A percentile compares a stretch with the other conserved stretches of the same genome.
Evolutionary conservation across 2,797 vertebrate genomes (phyloP).

Genomic region (Mormyrus hasselquistii): DNA sequence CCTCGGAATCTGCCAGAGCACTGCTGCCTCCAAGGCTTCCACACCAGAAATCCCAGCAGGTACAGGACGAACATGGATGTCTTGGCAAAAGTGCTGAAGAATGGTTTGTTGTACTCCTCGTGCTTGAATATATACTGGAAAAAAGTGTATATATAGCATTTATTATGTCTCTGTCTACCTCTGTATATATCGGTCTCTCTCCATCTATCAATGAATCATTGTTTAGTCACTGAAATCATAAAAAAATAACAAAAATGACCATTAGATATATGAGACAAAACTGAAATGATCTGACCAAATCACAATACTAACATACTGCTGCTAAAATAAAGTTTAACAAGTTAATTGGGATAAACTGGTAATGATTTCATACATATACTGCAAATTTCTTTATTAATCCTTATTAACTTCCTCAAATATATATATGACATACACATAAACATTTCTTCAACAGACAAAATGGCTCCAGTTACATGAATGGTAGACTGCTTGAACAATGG

Average conservation of each 20-base stretch:
- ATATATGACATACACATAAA: background rate
- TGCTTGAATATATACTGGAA: constrained; percentile 83
- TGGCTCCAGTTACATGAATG: background rate
- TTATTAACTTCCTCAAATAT: background rate
- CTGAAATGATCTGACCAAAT: background rate
- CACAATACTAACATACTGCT: background rate
- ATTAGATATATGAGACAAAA: background rate
- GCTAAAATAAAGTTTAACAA: background rate
- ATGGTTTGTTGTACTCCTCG: constrained; percentile 91
- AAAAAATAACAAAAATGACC: background rate
- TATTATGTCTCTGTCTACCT: background rate
- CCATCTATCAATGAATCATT: background rate
- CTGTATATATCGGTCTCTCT: background rate
- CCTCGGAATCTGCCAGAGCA: constrained; percentile 76
- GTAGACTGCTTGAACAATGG: background rate
- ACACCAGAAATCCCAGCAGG: constrained; percentile 88
- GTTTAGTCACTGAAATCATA: background rate
- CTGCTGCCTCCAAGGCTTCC: constrained; percentile 92
- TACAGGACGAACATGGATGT: constrained; percentile 96
- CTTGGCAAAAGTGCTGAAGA: constrained; percentile 97
- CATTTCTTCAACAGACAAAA: background rate
- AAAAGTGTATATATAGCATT: background rate
- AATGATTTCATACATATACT: background rate
- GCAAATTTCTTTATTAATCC: background rate
- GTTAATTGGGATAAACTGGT: background rate